These are phyloP conservation scores for Graphium colonna DNA, from an alignment of 2,888 invertebrate species.

Conservation along the genomic window DNA sequence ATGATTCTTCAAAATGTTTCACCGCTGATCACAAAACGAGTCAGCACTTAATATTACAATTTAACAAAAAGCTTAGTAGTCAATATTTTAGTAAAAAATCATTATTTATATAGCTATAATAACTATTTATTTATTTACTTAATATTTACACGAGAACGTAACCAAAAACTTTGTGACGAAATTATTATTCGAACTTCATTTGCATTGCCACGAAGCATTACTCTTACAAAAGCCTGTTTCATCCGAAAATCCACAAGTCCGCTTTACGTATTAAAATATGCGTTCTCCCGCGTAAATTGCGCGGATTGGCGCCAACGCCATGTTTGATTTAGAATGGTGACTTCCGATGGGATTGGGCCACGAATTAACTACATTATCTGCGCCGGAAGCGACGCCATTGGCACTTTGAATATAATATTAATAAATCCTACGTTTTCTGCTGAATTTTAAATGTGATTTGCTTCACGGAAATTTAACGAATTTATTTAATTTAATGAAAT, in stretches of 20 bases:
- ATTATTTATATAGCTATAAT: neutral
- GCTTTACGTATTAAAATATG: constrained; percentile 67
- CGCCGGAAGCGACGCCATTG: constrained; percentile 51
- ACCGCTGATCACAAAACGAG: no score
- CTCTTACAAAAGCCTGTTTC: constrained; percentile 35
- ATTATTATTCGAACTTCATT: no score
- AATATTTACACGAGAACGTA: no score
- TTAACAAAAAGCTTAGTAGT: no score
- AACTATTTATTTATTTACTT: neutral
- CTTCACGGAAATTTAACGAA: no score
- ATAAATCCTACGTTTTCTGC: constrained; percentile 51
- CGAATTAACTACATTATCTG: constrained; percentile 61
- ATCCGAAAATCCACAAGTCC: constrained; percentile 37
- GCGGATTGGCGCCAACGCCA: constrained; percentile 55
- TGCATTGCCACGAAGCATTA: no score
- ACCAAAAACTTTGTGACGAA: no score
- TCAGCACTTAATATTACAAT: no score
- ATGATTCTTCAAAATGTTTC: no score
- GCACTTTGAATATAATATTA: constrained; percentile 57
- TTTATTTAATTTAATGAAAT: no score
- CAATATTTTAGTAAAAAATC: no score
- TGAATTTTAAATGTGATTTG: neutral
- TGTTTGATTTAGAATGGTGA: constrained; percentile 74
- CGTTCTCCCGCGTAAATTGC: constrained; percentile 46
- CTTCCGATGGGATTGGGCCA: constrained; percentile 60